These are phyloP conservation scores for Perccottus glenii DNA, from an alignment of 2,113 vertebrate species.

Conservation along the genomic window DNA sequence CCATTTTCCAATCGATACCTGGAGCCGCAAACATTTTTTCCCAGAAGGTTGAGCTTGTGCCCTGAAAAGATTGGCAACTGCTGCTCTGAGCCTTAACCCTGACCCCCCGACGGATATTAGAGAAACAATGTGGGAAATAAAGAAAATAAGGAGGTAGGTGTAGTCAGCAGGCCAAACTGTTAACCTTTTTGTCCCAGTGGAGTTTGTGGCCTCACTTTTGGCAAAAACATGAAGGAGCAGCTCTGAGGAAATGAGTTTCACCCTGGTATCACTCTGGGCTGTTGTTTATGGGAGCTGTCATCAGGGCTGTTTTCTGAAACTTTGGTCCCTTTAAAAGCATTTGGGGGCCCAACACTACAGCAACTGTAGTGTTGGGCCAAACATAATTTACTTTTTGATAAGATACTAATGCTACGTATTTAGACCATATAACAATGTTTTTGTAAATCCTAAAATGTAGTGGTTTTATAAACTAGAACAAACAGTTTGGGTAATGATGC, in stretches of 20 bases:
- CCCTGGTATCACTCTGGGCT: conserved; percentile 19
- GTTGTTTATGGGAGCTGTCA: conserved; percentile 8
- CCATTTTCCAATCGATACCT: conserved; percentile 49
- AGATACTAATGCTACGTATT: too few species aligned
- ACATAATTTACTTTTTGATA: too few species aligned
- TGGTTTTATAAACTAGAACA: too few species aligned
- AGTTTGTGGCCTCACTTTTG: conserved; percentile 36
- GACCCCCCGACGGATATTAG: conserved; percentile 31
- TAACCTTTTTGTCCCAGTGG: conserved; percentile 50
- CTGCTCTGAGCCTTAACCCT: conserved; percentile 21
- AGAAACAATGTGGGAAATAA: conserved; percentile 55
- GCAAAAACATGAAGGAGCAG: conserved; percentile 26
- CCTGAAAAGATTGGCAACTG: conserved; percentile 50
- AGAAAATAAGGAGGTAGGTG: conserved; percentile 35
- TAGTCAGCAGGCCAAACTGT: conserved; percentile 33
- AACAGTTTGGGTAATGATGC: too few species aligned
- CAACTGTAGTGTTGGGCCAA: not conserved
- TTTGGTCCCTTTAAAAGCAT: not conserved
- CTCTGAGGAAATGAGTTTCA: conserved; percentile 57
- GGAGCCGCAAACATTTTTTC: conserved; percentile 23
- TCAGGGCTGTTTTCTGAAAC: not conserved
- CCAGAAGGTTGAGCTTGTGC: conserved; percentile 18
- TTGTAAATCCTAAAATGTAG: too few species aligned
- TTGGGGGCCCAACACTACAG: too few species aligned
- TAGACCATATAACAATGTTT: too few species aligned